A percentile compares a stretch with the other conserved stretches of the same genome.
These are phyloP conservation scores for Neuroscelio doddi DNA, from an alignment of 2,888 invertebrate species.

Conservation along the genomic window DNA sequence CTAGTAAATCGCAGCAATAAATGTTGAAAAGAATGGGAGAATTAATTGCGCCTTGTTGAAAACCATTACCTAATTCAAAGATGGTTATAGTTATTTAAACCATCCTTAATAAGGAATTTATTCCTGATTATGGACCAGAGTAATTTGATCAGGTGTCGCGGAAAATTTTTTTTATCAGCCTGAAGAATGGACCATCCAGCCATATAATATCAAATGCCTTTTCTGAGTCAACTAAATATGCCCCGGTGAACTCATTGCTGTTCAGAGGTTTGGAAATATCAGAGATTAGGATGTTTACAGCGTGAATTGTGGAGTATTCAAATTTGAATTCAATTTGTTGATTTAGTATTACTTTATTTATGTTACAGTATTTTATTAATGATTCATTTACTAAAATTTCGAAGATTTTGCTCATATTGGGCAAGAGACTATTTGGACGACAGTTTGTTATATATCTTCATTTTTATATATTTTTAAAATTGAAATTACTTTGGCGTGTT, in stretches of 20 bases:
- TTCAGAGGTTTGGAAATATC: constrained; percentile 15
- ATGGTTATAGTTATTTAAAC: too few relatives aligned
- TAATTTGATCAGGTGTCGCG: constrained; percentile 14
- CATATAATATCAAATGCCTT: constrained; percentile 41
- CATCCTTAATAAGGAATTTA: constrained; percentile 11
- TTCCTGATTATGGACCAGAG: constrained; percentile 21
- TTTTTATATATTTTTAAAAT: too few relatives aligned
- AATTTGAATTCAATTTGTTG: constrained; percentile 24
- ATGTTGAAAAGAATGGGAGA: constrained; percentile 30
- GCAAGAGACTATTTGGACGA: constrained; percentile 49
- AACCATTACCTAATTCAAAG: too few relatives aligned
- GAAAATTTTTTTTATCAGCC: constrained; percentile 18
- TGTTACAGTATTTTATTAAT: background rate
- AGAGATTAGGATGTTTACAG: constrained; percentile 22
- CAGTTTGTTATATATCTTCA: constrained; percentile 29
- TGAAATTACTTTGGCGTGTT: constrained; percentile 47
- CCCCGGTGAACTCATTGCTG: constrained; percentile 1
- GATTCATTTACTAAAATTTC: constrained; percentile 40
- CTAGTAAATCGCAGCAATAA: constrained; percentile 12
- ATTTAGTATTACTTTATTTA: constrained; percentile 13
- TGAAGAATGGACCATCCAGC: constrained; percentile 29
- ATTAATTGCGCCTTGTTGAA: too few relatives aligned
- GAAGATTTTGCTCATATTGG: constrained; percentile 48
- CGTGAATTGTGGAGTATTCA: constrained; percentile 30
- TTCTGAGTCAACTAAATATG: constrained; percentile 34